Percentiles rank a stretch among this genome's conserved stretches.
Evolutionary conservation across 1,140 invertebrate species (phyloP).

Genomic region (Euura lappo): DNA sequence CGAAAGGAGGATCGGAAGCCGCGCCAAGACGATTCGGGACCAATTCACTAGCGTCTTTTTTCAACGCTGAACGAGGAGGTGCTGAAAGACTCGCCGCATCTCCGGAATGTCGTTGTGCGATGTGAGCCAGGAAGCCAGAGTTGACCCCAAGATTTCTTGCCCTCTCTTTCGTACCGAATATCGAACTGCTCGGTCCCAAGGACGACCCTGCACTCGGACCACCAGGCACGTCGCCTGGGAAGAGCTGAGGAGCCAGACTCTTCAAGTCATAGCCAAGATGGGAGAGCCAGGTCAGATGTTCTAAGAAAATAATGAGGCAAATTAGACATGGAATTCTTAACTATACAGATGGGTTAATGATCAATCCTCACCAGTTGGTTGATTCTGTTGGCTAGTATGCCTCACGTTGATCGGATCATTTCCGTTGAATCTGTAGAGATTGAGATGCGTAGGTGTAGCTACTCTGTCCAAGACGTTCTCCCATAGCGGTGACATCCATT

Average conservation of each 20-base stretch:
- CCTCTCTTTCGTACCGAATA: conserved; percentile 64
- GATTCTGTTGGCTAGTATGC: conserved; percentile 66
- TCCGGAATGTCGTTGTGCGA: conserved; percentile 75
- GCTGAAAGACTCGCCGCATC: conserved; percentile 75
- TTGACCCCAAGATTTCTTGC: conserved; percentile 67
- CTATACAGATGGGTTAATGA: background rate
- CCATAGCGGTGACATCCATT: conserved; percentile 94
- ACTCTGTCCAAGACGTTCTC: conserved; percentile 80
- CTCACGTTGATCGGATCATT: conserved; percentile 92
- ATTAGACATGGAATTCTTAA: conserved; percentile 12
- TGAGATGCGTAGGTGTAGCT: conserved; percentile 79
- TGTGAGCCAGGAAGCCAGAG: conserved; percentile 80
- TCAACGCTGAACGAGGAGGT: conserved; percentile 75
- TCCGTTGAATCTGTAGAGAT: conserved; percentile 89
- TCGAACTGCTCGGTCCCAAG: conserved; percentile 64
- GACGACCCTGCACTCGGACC: conserved; percentile 65
- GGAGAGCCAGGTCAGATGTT: conserved; percentile 84
- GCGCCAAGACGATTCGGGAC: conserved; percentile 74
- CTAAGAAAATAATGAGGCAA: conserved; percentile 59
- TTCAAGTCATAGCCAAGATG: conserved; percentile 86
- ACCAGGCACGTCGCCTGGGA: conserved; percentile 68
- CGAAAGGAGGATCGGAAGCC: conserved; percentile 84
- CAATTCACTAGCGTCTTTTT: conserved; percentile 76
- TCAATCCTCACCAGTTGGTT: conserved; percentile 71
- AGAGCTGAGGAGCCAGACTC: conserved; percentile 85